Conservation (phyloP, 2,797 vertebrate species). For the Peromyscus nudipes region DNA sequence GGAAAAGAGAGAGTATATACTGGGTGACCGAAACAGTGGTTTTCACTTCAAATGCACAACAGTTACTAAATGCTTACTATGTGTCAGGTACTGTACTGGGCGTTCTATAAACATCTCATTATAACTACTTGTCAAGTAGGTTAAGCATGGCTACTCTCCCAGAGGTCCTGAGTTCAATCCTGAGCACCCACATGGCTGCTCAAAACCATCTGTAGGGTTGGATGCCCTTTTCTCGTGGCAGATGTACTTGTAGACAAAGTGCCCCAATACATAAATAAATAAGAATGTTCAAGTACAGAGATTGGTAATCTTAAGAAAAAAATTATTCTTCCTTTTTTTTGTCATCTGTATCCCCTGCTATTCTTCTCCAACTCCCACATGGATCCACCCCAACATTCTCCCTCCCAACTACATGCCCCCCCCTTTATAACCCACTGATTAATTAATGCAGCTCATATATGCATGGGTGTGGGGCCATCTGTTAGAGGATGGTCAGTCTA, state of each 20-base stretch:
- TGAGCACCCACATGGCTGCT: background rate
- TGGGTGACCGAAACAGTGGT: background rate
- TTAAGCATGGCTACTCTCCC: background rate
- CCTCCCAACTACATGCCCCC: background rate
- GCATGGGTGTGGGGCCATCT: background rate
- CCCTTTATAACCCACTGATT: background rate
- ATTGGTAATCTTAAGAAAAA: slow-evolving; percentile 6
- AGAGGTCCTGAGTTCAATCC: background rate
- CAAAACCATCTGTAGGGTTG: background rate
- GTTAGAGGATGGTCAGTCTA: background rate
- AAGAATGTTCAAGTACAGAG: background rate
- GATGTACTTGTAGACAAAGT: background rate
- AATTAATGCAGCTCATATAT: background rate
- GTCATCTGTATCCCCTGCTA: background rate
- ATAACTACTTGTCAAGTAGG: background rate
- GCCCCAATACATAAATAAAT: background rate
- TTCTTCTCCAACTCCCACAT: background rate
- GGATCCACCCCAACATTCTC: background rate
- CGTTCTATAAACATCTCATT: slow-evolving; percentile 23
- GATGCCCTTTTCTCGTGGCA: background rate
- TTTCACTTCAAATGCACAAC: background rate
- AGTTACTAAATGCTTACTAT: background rate
- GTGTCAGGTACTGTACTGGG: background rate
- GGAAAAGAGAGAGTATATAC: slow-evolving; percentile 24
- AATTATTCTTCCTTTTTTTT: background rate